A percentile compares a stretch with the other conserved stretches of the same genome.
phyloP scores from a whole-genome alignment of 2,888 invertebrate genomes.

The Zelleria hepariella region DNA sequence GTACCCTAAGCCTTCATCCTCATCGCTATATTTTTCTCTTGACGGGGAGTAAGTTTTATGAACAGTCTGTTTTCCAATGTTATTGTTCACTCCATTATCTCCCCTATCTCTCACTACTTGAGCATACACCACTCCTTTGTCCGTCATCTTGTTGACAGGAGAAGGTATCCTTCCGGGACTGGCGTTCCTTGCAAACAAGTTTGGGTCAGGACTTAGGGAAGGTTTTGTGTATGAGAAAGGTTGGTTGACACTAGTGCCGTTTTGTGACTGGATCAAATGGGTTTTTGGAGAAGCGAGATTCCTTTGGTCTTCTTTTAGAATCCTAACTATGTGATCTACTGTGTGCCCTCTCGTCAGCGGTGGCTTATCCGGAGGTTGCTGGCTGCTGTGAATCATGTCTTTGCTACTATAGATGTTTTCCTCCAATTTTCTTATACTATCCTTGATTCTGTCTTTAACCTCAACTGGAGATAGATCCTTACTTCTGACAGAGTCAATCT shows the following conservation, averaged over 20 bases:
- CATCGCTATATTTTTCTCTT: conserved; percentile 73
- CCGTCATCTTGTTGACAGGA: conserved; percentile 63
- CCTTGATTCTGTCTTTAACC: conserved; percentile 64
- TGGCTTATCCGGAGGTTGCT: conserved; percentile 77
- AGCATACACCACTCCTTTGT: conserved; percentile 80
- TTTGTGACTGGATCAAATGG: conserved; percentile 74
- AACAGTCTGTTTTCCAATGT: conserved; percentile 54
- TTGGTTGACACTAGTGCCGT: conserved; percentile 79
- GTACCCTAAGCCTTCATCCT: conserved; percentile 84
- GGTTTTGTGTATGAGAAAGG: conserved; percentile 86
- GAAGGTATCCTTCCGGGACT: conserved; percentile 63
- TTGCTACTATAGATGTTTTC: conserved; percentile 62
- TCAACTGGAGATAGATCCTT: conserved; percentile 38
- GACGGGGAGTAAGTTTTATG: conserved; percentile 63
- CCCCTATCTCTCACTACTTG: conserved; percentile 75
- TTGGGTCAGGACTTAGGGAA: conserved; percentile 66
- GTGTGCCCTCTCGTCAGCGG: conserved; percentile 79
- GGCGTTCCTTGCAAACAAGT: conserved; percentile 49
- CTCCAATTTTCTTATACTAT: conserved; percentile 63
- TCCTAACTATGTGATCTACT: conserved; percentile 83
- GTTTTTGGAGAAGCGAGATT: conserved; percentile 77
- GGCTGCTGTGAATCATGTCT: conserved; percentile 82
- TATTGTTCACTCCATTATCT: conserved; percentile 28
- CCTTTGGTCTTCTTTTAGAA: conserved; percentile 79
- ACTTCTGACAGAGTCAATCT: conserved; percentile 44